phyloP scores from a whole-genome alignment of 2,888 invertebrate species.

The Caenorhabditis sp. region DNA sequence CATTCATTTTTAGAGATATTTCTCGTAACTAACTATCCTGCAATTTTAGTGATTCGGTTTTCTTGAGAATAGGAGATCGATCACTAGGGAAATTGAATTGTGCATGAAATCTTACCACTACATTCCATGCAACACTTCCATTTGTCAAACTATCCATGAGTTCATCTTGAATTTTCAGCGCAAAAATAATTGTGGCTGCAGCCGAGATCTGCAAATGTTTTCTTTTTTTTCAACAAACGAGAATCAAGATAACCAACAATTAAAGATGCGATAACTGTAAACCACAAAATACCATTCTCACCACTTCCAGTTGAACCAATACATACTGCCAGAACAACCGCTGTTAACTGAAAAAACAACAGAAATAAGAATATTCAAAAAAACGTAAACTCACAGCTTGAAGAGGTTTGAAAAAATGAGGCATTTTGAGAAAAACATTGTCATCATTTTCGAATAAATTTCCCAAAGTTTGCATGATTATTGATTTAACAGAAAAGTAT shows the following conservation, averaged over 20 bases:
- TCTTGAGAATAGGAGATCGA: too few relatives aligned
- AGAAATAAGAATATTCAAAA: constrained; percentile 31
- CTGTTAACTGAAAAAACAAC: constrained; percentile 60
- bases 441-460: constrained; percentile 38
- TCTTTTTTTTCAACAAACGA: constrained; percentile 32
- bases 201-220: constrained; percentile 49
- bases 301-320: constrained; percentile 61
- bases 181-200: constrained; percentile 66
- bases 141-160: constrained; percentile 59
- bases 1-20: too few relatives aligned
- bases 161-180: constrained; percentile 61
- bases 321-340: constrained; percentile 62
- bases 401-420: constrained; percentile 68
- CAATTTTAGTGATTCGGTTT: too few relatives aligned
- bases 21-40: too few relatives aligned
- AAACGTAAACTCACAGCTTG: constrained; percentile 56
- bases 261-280: constrained; percentile 53
- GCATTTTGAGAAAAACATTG: constrained; percentile 56
- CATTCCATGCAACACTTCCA: constrained; percentile 62
- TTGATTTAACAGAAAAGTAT: background rate
- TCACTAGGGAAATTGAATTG: background rate
- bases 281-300: constrained; percentile 68
- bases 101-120: constrained; percentile 48
- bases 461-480: constrained; percentile 26
- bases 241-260: constrained; percentile 20